Percentiles rank a stretch among this genome's conserved stretches.
phyloP scores from a whole-genome alignment of 1,140 invertebrate species.

The Tetragnatha versicolor region DNA sequence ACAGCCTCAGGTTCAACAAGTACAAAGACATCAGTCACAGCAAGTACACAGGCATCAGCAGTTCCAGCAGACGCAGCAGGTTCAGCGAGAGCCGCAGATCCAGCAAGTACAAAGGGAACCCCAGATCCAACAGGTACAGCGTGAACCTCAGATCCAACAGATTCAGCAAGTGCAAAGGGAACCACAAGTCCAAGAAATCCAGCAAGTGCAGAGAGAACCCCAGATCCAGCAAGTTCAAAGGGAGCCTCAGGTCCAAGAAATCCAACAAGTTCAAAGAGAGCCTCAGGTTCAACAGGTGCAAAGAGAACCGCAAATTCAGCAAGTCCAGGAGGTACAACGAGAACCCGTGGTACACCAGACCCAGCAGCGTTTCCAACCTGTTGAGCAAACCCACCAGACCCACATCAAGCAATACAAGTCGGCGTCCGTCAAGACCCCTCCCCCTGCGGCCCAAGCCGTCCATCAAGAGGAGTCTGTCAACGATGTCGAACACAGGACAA shows the following conservation, averaged over 20 bases:
- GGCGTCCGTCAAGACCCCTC: constrained; percentile 23
- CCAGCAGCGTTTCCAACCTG: not conserved
- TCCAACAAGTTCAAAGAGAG: not conserved
- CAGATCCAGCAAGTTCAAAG: not conserved
- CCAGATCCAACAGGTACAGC: not conserved
- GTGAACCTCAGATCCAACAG: not conserved
- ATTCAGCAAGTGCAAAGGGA: not conserved
- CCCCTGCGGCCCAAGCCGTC: not conserved
- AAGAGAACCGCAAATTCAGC: not conserved
- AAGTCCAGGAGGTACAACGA: not conserved
- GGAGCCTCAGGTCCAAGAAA: not conserved
- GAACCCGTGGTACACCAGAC: too few species aligned
- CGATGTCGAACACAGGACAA: constrained; percentile 11
- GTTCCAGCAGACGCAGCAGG: not conserved
- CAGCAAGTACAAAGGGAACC: not conserved
- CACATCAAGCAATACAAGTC: constrained; percentile 26
- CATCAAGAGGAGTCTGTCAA: not conserved
- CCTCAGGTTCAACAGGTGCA: not conserved
- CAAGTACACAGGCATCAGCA: too few species aligned
- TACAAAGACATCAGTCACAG: not conserved
- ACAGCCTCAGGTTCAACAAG: not conserved
- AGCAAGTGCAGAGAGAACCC: not conserved
- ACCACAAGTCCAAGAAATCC: not conserved
- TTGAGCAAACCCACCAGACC: not conserved
- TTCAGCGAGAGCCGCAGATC: not conserved